phyloP scores from a whole-genome alignment of 2,113 vertebrate species.

The Boulengeromyrus knoepffleri region DNA sequence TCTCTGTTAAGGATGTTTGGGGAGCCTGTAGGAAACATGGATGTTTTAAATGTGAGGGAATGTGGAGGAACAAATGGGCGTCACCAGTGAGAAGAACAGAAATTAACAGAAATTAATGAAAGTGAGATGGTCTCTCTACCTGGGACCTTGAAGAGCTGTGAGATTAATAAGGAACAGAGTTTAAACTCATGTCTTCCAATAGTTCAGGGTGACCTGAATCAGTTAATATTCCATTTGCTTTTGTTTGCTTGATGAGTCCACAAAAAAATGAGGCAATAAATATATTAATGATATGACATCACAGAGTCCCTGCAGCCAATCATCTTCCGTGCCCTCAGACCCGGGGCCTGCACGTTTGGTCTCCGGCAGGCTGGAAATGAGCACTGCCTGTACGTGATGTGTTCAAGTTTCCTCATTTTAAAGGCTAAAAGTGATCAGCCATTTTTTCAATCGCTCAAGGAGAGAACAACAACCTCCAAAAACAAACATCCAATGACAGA shows the following conservation, averaged over 20 bases:
- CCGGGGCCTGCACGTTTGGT: not conserved
- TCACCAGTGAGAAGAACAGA: not conserved
- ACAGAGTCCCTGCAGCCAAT: not conserved
- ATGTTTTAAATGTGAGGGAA: not conserved
- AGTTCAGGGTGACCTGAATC: slow-evolving; percentile 5
- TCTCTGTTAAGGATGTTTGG: slow-evolving; percentile 32
- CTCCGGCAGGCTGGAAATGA: not conserved
- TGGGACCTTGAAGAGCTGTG: not conserved
- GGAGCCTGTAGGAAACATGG: slow-evolving; percentile 24
- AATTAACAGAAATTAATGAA: not conserved
- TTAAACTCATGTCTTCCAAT: not conserved
- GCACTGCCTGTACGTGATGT: not conserved
- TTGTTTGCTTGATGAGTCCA: not conserved
- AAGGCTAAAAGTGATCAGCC: not conserved
- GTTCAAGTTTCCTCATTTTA: not conserved
- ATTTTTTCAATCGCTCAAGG: not conserved
- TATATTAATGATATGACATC: not conserved
- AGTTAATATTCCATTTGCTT: not conserved
- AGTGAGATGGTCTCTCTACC: not conserved
- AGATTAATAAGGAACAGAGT: not conserved
- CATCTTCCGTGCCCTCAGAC: not conserved
- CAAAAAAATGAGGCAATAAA: not conserved
- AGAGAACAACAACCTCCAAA: not conserved
- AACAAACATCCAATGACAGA: not conserved
- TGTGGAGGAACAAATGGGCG: slow-evolving; percentile 25